A percentile compares a stretch with the other conserved stretches of the same genome.
Evolutionary conservation across 2,113 vertebrate genomes (phyloP).

Genomic region (Triplophysa dalaica): DNA sequence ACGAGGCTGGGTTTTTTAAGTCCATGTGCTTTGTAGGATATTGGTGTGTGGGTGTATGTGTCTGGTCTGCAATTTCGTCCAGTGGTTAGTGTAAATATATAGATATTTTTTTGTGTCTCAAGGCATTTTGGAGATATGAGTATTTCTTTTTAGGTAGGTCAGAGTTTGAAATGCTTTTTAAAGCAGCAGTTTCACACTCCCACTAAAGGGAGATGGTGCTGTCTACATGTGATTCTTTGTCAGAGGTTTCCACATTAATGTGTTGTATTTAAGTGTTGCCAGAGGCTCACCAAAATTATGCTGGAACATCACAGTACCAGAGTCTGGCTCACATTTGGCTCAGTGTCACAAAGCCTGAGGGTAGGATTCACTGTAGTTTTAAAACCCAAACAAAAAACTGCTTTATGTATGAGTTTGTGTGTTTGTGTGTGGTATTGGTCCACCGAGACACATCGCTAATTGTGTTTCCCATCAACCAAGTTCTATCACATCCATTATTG

Average conservation of each 20-base stretch:
- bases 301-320: conserved; percentile 21
- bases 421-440: conserved; percentile 14
- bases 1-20: background rate
- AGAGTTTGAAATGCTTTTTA: conserved; percentile 31
- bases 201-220: conserved; percentile 24
- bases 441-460: background rate
- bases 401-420: conserved; percentile 28
- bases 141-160: conserved; percentile 25
- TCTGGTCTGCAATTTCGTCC: background rate
- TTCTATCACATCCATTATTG: too few species aligned
- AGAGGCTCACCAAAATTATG: conserved; percentile 29
- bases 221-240: conserved; percentile 30
- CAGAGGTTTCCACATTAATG: conserved; percentile 29
- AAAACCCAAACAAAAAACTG: background rate
- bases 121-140: conserved; percentile 42
- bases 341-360: conserved; percentile 33
- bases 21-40: background rate
- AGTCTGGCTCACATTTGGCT: conserved; percentile 15
- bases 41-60: conserved; percentile 14
- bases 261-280: conserved; percentile 37
- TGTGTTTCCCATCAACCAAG: background rate
- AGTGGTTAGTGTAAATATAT: conserved; percentile 35
- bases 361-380: conserved; percentile 37
- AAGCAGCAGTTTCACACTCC: conserved; percentile 27
- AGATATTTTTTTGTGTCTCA: conserved; percentile 56